These are phyloP conservation scores for Psilopsiagon aurifrons DNA, from an alignment of 2,113 vertebrate species.

Conservation along the genomic window DNA sequence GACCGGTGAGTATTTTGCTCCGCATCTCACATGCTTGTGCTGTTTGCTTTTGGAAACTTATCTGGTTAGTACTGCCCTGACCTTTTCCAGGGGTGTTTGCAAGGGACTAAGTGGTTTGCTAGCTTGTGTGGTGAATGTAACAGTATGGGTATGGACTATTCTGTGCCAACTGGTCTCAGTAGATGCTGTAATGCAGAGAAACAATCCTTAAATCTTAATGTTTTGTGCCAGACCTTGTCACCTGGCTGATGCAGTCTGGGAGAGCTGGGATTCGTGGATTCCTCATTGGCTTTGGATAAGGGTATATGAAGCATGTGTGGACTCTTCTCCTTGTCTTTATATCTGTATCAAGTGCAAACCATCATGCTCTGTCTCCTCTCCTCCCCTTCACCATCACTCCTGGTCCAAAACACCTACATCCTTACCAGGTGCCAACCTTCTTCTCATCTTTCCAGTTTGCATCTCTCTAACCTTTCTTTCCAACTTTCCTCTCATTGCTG, in stretches of 20 bases:
- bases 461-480: background rate
- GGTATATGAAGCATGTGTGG: background rate
- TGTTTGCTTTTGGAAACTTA: background rate
- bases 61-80: accelerated
- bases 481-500: background rate
- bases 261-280: background rate
- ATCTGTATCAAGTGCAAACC: background rate
- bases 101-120: background rate
- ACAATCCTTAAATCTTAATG: background rate
- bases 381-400: background rate
- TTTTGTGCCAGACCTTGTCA: background rate
- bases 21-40: background rate
- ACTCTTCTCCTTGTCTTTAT: background rate
- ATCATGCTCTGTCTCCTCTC: background rate
- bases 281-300: background rate
- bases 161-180: background rate
- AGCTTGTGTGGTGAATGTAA: background rate
- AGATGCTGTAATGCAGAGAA: background rate
- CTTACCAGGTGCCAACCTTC: background rate
- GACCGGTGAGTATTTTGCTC: background rate
- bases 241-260: background rate
- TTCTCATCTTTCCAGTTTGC: background rate
- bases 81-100: background rate
- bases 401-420: background rate
- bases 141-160: background rate